Evolutionary conservation across 2,797 vertebrate genomes (phyloP), one percentile per base, ranked within the genome.

Genomic region (Jordanella pulchra): DNA sequence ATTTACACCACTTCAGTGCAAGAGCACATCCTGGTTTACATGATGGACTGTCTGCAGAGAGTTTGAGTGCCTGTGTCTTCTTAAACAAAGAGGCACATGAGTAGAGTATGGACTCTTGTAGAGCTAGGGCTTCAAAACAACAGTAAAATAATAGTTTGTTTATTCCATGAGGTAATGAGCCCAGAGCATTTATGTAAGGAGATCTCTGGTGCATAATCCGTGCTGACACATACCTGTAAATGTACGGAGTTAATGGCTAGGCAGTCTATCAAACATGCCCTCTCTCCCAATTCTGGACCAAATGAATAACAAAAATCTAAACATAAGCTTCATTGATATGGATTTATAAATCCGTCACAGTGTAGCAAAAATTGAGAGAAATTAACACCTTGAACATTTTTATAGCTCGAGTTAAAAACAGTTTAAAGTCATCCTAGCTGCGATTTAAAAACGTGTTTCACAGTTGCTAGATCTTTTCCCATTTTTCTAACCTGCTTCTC

Each of bases 401-500:
- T 10, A 61, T 18, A 61, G 30, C 32, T 39, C 13, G 3, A 61
- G 35, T 23, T 35, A n/a, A 12, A n/a, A 39, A 39, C 1, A 39
- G 6, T 12, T 12, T 60, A 23, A 23, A 9, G 5, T 56, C 9
- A 7, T 28, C 23, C 25, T 53, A 53, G 10, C 21, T 3, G 21
- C 17, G 23, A 60, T 35, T 12, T 60, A 48, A 60, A 60, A 60
- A 60, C 10, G 10, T 60, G 32, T 6, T 13, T 61, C 21, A 39
- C 13, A 5, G 58, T 23, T 2, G 11, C 32, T 39, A 35, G 18
- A 61, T 11, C 23, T 61, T 61, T 23, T 35, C 21, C 32, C 11
- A 18, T 35, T 39, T 39, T 35, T 35, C 21, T 58, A 5, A 61
- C 21, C n/a, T 27, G 27, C 5, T 79, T 58, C 45, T 81, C 17